These are phyloP conservation scores for Bellardia bayeri DNA, from an alignment of 2,888 invertebrate genomes.

Conservation along the genomic window DNA sequence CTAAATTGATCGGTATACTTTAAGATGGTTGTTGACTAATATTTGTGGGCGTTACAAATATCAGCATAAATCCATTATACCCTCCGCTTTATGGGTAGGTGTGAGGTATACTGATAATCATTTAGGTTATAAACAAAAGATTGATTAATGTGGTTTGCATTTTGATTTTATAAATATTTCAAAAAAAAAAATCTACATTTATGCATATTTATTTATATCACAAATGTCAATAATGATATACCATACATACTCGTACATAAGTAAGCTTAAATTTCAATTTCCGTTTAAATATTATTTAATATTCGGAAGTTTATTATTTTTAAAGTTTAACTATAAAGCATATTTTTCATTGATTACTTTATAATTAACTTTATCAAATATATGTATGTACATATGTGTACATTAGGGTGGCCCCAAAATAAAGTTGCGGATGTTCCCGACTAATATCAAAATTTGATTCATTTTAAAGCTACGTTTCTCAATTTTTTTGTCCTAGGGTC, in stretches of 20 bases:
- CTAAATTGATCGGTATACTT: too few relatives aligned
- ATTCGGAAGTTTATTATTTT: slow-evolving; percentile 19
- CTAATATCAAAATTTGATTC: too few relatives aligned
- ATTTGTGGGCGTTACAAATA: too few relatives aligned
- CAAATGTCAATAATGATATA: slow-evolving; percentile 32
- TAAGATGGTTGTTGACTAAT: too few relatives aligned
- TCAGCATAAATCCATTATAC: too few relatives aligned
- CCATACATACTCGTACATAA: too few relatives aligned
- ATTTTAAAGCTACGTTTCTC: too few relatives aligned
- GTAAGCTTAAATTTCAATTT: not conserved
- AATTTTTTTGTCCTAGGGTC: too few relatives aligned
- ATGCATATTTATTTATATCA: not conserved
- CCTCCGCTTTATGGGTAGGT: too few relatives aligned
- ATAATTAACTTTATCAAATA: slow-evolving; percentile 2
- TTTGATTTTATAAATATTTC: not conserved
- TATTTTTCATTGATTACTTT: slow-evolving; percentile 27
- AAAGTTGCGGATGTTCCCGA: too few relatives aligned
- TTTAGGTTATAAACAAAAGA: not conserved
- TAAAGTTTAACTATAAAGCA: not conserved
- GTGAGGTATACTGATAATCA: not conserved
- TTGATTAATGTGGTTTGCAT: not conserved
- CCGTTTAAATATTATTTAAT: slow-evolving; percentile 8
- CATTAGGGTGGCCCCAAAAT: too few relatives aligned
- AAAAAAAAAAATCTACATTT: not conserved
- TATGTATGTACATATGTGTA: too few relatives aligned